Evolutionary conservation across 2,113 vertebrate species (phyloP).

Genomic region (Silurus glanis): DNA sequence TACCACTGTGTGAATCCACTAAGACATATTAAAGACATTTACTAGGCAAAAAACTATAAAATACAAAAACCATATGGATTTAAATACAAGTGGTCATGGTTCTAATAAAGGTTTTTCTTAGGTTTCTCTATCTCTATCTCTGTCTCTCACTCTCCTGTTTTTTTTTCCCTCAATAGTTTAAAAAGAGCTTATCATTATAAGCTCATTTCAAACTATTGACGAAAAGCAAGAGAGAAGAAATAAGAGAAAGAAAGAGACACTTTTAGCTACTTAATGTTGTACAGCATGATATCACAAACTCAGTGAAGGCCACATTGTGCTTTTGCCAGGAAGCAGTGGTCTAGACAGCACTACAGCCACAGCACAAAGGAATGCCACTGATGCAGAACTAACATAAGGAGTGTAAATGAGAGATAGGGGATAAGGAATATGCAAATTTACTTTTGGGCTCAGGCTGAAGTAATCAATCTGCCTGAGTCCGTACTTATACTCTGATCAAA

Average conservation of each 20-base stretch:
- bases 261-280: background rate
- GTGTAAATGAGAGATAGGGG: constrained; percentile 42
- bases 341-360: constrained; percentile 58
- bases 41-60: background rate
- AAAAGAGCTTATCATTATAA: background rate
- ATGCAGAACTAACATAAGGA: constrained; percentile 62
- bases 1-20: background rate
- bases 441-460: constrained; percentile 52
- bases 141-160: background rate
- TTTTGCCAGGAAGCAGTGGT: constrained; percentile 62
- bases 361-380: constrained; percentile 64
- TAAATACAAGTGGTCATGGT: background rate
- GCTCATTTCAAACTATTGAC: too few relatives aligned
- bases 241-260: background rate
- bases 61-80: background rate
- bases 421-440: constrained; percentile 41
- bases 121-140: background rate
- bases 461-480: background rate
- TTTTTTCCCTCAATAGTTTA: background rate
- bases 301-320: constrained; percentile 54
- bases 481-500: too few relatives aligned
- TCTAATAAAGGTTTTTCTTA: background rate
- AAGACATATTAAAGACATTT: background rate
- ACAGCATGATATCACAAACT: constrained; percentile 50
- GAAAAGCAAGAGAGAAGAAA: too few relatives aligned